Base-by-base conservation (phyloP, 2,888 invertebrate species). In the Crossocerus cetratus region DNA sequence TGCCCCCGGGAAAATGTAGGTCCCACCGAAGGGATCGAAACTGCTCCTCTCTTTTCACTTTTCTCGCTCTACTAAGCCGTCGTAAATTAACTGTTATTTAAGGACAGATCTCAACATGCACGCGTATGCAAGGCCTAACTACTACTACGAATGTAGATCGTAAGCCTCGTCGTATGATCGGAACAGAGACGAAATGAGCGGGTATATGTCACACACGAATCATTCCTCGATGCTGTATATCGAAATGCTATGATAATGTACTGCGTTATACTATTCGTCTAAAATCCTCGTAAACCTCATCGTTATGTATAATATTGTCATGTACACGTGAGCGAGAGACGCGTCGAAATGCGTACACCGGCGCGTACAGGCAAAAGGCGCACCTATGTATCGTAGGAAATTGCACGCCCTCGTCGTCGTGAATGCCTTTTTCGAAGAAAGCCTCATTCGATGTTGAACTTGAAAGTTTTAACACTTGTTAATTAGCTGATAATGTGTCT, bases 401-500 rank as follows among this genome's bases (percentile, higher is more conserved):
- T 73, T 83, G 83, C 84, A 82, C 85, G 82, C 86, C 83, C 81
- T 85, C 81, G 85, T 85, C 86, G 85, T 87, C 85, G 85, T 84
- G 85, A 83, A 86, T 86, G 87, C 87, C 88, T 88, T 89, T 86
- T 84, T 76, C 65, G 76, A 81, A 72, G 77, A 80, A 78, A 85
- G 77, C 86, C 88, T 89, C 88, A 86, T 87, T 87, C 83, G 87
- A 88, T 86, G 89, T 90, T 90, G 86, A 89, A 87, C 86, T 89
- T 86, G 85, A 89, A 87, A 89, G 87, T 89, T 89, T 87, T 87
- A 89, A 89, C 84, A 85, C 85, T 86, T 90, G 89, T 90, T 90
- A 81, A 81, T 82, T 82, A 82, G 82, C 82, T 82, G 67, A 80
- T 82, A 69, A 76, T 64, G 73, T 65, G 76, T 74, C 56, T 65